Base-by-base conservation (phyloP, 2,888 invertebrate genomes). In the Drosophila buzzatii region DNA sequence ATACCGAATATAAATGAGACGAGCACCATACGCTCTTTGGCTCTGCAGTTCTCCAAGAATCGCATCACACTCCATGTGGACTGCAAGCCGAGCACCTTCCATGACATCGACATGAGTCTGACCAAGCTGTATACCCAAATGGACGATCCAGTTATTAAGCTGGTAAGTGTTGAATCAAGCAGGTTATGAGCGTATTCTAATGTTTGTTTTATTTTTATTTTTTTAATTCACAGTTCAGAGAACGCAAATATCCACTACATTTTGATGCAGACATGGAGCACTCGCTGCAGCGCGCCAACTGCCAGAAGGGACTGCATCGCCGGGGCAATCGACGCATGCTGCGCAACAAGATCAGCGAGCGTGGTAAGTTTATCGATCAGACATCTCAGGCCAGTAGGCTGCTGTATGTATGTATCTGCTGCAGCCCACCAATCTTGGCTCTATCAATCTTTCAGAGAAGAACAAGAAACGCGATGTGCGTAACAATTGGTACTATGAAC, bases 401-500 rank as follows among this genome's bases (percentile, higher is more conserved):
- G 57, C 27, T 27, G 27, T 27, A 27, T 27, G 27, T 27, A 27
- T 42, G 12, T 49, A 10, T 42, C 12, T 52, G 12, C 56, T 23
- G 60, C 58, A 77, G 55, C 81, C 84, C 74, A 81, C 77, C 35
- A 27, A 12, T 49, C 9, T 42, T 44, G 59, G 14, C 12, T 31
- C 41, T 70, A n/a, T 2, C 33, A 52, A 47, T 39, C 39, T 77
- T 89, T 37, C 73, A 92, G 93, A 93, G 73, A 93, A 93, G 85
- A 93, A 90, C 82, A 93, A 93, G 81, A 93, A 93, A 78, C 93
- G 93, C 55, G 93, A 93, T 73, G 92, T 93, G 31, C 91, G 93
- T 79, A 92, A 92, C 82, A 91, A 92, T 83, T 93, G 92, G 91
- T 92, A 90, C 70, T 90, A 87, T 63, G 85, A 91, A 59, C 86